Evolutionary conservation across 2,113 vertebrate species (phyloP), one percentile per base, ranked within the genome.

Genomic region (Ptychochromis oligacanthus): DNA sequence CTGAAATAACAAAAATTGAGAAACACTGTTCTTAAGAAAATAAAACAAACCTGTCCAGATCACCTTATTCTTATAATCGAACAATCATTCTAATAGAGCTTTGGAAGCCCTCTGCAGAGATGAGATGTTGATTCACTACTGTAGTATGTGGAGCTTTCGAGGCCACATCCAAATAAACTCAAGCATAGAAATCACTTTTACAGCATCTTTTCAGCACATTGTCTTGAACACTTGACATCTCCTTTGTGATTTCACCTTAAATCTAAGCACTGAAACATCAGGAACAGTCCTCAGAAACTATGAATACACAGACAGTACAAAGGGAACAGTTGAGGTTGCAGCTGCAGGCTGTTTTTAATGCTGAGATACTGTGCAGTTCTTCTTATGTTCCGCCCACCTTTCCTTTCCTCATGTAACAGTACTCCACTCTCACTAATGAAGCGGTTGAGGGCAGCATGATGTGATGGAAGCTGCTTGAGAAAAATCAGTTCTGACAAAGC

Each of bases 181-280:
- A 52, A 75, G 43, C 34, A 26, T 62, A 58, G 61, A 58, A 80
- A 28, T n/a, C 43, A 77, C 1, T 1, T 77, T 70, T 78, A 38
- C 10, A 12, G 49, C 61, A 79, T 72, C 46, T 34, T 72, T 72
- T 72, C 26, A 72, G 26, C 67, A 72, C 46, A 72, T 58, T 14
- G 24, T 70, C 36, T 40, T 14, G 11, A 79, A 34, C 57, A 54
- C 55, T 82, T 84, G 57, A 86, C 15, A 17, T 82, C 38, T 72
- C 55, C 61, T 85, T 49, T 87, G 80, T 13, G 64, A 84, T 80
- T 84, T 77, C 62, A 75, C 74, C 49, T 81, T 57, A 56, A 80
- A 67, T 70, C 62, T 43, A 80, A 81, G 40, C 67, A 46, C 13
- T 81, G 65, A 83, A 84, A 79, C 75, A 87, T 58, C 62, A 77